Evolutionary conservation across 2,797 vertebrate genomes (phyloP).

Genomic region (Hozukius guyotensis): DNA sequence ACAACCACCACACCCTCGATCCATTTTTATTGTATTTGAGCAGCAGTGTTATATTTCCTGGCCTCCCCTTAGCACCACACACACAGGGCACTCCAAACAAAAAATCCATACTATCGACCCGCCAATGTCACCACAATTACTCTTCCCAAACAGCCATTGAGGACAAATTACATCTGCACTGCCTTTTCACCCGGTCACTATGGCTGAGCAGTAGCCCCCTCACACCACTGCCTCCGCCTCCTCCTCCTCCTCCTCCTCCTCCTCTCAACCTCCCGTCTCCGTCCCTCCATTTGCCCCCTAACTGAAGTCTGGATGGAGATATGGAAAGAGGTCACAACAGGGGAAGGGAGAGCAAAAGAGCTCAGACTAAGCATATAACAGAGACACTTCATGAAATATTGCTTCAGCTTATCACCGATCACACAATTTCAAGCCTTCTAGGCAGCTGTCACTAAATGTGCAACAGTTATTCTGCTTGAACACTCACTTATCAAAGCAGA

Average conservation of each 20-base stretch:
- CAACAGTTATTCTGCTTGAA: conserved; percentile 67
- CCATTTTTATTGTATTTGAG: conserved; percentile 99
- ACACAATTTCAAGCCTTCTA: conserved; percentile 50
- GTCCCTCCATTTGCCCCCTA: conserved; percentile 62
- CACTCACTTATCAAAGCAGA: conserved; percentile 60
- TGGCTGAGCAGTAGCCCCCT: conserved; percentile 91
- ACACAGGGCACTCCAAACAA: conserved; percentile 99
- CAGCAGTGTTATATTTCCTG: conserved; percentile 98
- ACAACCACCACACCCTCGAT: conserved; percentile 95
- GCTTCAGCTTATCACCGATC: conserved; percentile 57
- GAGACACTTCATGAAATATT: conserved; percentile 56
- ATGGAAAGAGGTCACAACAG: conserved; percentile 53
- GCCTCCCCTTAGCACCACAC: conserved; percentile 98
- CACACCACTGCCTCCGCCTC: conserved; percentile 70
- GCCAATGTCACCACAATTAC: conserved; percentile 99
- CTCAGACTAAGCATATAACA: conserved; percentile 26
- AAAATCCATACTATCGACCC: conserved; percentile 99
- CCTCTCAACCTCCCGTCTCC: conserved; percentile 67
- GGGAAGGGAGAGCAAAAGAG: conserved; percentile 43
- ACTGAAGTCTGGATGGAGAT: conserved; percentile 59
- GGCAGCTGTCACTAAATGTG: conserved; percentile 56
- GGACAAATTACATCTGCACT: conserved; percentile 99
- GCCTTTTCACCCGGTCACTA: conserved; percentile 98
- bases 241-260: conserved; percentile 59
- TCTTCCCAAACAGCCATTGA: conserved; percentile 99